A percentile compares a stretch with the other conserved stretches of the same genome.
These are phyloP conservation scores for Oopsacas minuta DNA, from an alignment of 37 sponge, comb jelly and placozoan species.

Conservation along the genomic window DNA sequence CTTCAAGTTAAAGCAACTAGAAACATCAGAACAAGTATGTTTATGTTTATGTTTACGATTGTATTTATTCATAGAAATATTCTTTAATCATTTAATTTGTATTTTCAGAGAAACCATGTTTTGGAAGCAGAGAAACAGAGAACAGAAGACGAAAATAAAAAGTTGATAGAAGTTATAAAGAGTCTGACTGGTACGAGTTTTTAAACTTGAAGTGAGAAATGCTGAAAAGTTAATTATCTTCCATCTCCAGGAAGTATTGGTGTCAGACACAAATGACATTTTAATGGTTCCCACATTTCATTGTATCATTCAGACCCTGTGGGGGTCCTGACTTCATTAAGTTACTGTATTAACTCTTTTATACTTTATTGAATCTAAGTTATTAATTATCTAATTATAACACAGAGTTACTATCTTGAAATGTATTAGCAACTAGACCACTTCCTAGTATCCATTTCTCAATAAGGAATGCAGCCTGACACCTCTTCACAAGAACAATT, in stretches of 20 bases:
- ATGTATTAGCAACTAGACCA: neutral
- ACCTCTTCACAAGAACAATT: neutral
- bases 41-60: neutral
- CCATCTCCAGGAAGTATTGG: no score
- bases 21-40: neutral
- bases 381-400: no score
- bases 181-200: slow-evolving; percentile 8
- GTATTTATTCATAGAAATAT: neutral
- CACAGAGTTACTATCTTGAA: no score
- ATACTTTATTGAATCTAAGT: neutral
- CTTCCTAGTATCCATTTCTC: neutral
- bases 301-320: neutral
- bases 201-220: no score
- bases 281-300: slow-evolving; percentile 14
- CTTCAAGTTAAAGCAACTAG: neutral
- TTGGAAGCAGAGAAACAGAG: neutral
- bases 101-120: neutral
- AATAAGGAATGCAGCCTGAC: neutral
- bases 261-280: slow-evolving; percentile 17
- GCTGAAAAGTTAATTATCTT: no score
- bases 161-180: slow-evolving; percentile 9
- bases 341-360: neutral
- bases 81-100: neutral
- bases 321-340: neutral
- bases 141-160: neutral